phyloP scores from a whole-genome alignment of 2,888 invertebrate genomes.

The Nomada fucata region DNA sequence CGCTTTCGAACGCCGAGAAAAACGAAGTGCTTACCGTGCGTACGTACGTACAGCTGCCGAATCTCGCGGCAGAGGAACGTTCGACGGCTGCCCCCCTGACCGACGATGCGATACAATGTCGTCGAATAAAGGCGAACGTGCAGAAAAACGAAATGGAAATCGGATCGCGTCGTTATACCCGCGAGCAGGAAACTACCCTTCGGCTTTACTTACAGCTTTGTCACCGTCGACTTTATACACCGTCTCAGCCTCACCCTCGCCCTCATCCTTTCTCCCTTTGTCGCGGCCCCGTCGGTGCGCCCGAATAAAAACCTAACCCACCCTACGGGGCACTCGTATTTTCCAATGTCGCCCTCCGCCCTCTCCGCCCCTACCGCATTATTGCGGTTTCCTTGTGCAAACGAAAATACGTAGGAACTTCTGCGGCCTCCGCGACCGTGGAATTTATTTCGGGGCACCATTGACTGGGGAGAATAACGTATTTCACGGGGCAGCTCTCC shows the following conservation, averaged over 20 bases:
- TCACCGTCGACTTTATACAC: conserved; percentile 33
- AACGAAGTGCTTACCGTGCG: too few relatives aligned
- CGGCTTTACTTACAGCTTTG: conserved; percentile 51
- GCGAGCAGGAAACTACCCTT: conserved; percentile 28
- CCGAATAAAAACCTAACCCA: conserved; percentile 46
- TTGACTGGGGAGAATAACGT: conserved; percentile 14
- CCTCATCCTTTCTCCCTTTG: background rate
- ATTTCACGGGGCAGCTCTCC: background rate
- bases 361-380: conserved; percentile 39
- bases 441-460: conserved; percentile 54
- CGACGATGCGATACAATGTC: conserved; percentile 3
- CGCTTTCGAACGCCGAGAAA: background rate
- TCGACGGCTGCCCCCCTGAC: background rate
- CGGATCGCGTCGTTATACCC: conserved; percentile 48
- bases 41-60: too few relatives aligned
- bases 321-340: conserved; percentile 41
- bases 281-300: conserved; percentile 5
- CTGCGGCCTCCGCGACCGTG: conserved; percentile 19
- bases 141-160: conserved; percentile 54
- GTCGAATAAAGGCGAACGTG: conserved; percentile 17
- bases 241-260: background rate
- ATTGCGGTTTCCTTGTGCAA: conserved; percentile 57
- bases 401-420: conserved; percentile 50
- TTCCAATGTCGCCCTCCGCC: conserved; percentile 29
- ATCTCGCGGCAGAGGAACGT: background rate